These are phyloP conservation scores for Pelodiscus sinensis DNA, from an alignment of 2,113 vertebrate species.

Conservation along the genomic window DNA sequence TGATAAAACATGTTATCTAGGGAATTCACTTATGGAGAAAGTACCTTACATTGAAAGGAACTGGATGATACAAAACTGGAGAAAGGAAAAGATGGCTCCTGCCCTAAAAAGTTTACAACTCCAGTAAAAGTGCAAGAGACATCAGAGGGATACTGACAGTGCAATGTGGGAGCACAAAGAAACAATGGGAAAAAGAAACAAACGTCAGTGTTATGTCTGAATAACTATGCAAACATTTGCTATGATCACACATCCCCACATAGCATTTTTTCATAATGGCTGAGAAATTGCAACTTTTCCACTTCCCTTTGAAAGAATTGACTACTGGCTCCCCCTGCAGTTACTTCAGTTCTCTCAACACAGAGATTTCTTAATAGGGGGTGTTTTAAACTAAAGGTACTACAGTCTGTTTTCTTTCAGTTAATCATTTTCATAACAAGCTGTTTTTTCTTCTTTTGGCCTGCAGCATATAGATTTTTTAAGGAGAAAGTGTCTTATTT, in stretches of 20 bases:
- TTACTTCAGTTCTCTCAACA: not conserved
- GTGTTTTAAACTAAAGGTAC: not conserved
- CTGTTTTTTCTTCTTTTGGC: not conserved
- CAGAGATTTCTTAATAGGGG: not conserved
- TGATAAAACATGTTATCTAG: not conserved
- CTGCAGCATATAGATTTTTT: not conserved
- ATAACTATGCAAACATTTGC: not conserved
- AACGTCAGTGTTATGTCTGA: not conserved
- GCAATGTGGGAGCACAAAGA: fast-evolving
- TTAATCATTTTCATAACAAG: not conserved
- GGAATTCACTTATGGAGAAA: not conserved
- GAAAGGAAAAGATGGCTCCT: not conserved
- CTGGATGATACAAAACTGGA: not conserved
- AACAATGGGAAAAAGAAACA: fast-evolving
- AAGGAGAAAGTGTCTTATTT: not conserved
- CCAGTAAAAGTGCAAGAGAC: not conserved
- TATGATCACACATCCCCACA: not conserved
- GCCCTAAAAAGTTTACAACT: not conserved
- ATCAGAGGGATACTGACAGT: not conserved
- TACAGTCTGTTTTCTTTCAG: not conserved
- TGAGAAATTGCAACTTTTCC: fast-evolving
- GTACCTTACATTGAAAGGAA: not conserved
- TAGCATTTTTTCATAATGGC: not conserved
- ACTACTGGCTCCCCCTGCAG: slow-evolving; percentile 28
- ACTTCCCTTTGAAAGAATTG: not conserved